Evolutionary conservation across 2,797 vertebrate genomes (phyloP), one percentile per base, ranked within the genome.

Genomic region (Poeciliopsis presidionis): DNA sequence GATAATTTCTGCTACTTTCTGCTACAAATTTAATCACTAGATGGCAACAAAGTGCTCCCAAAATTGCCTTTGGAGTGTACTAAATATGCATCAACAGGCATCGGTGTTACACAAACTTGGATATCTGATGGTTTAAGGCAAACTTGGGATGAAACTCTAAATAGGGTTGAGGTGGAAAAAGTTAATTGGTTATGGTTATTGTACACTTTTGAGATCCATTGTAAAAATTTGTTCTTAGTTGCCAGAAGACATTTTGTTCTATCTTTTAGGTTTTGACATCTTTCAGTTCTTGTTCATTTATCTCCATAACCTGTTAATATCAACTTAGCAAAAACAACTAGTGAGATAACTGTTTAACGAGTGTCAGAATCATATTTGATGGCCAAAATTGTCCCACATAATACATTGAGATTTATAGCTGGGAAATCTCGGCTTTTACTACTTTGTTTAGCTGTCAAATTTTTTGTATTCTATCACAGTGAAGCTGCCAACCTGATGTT

Each of bases 391-490:
- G 0, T 2, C 25, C 41, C 41, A 16, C 2, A 43, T 41, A 5
- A 9, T 41, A n/a, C 25, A 67, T 11, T 18, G 5, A 13, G 22
- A 69, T 69, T 41, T 3, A 70, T 28, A 45, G 43, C 46, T n/a
- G 2, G n/a, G 41, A 2, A 46, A 46, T 46, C 36, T 30, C 25
- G 22, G 51, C 73, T 84, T 76, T 73, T 11, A 70, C 74, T 67
- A 18, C 51, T 86, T 79, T 83, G 57, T 80, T 77, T 49, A 70
- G 65, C 69, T 53, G 3, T n/a, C 43, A 36, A 75, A 83, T 84
- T 86, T 71, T 81, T 30, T 67, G 45, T 75, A 74, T 57, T 71
- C 51, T 49, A 16, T 41, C 33, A 49, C 75, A 73, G 55, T 46
- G 59, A 70, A 72, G 67, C 74, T 81, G 73, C 28, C 36, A 77